phyloP scores from a whole-genome alignment of 2,888 invertebrate species.

The Plebejus argus region DNA sequence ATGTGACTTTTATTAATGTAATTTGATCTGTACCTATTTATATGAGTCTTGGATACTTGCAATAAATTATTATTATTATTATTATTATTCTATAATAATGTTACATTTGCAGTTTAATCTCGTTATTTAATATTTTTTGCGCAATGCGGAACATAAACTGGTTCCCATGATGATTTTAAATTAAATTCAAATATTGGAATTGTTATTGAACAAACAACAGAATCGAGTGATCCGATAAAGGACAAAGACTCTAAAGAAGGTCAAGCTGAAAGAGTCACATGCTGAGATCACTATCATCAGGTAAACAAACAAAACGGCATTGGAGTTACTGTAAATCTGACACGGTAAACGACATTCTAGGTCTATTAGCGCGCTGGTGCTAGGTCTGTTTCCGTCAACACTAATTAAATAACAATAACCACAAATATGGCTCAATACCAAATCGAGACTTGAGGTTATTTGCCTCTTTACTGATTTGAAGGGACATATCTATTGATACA shows the following conservation, averaged over 20 bases:
- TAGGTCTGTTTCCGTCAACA: conserved; percentile 22
- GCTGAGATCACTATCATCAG: background rate
- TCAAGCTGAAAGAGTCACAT: conserved; percentile 2
- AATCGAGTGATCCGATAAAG: background rate
- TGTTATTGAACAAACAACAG: background rate
- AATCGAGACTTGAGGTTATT: background rate
- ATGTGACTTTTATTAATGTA: no score
- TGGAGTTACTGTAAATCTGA: conserved; percentile 15
- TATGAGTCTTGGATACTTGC: no score
- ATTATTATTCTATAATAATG: conserved; percentile 10
- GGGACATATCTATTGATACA: background rate
- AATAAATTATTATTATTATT: no score
- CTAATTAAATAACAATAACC: conserved; percentile 14
- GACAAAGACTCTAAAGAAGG: background rate
- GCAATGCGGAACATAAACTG: background rate
- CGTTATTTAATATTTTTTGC: background rate
- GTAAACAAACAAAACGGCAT: conserved; percentile 14
- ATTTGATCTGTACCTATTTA: no score
- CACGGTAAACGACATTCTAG: conserved; percentile 17
- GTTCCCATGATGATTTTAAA: background rate
- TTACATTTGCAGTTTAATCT: background rate
- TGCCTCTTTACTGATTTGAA: conserved; percentile 3
- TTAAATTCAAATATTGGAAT: background rate
- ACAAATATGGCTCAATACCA: conserved; percentile 25
- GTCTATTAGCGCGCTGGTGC: conserved; percentile 13